Percentiles rank a stretch among this genome's conserved stretches.
phyloP scores from a whole-genome alignment of 2,797 vertebrate species.

The Cephalopachus bancanus region DNA sequence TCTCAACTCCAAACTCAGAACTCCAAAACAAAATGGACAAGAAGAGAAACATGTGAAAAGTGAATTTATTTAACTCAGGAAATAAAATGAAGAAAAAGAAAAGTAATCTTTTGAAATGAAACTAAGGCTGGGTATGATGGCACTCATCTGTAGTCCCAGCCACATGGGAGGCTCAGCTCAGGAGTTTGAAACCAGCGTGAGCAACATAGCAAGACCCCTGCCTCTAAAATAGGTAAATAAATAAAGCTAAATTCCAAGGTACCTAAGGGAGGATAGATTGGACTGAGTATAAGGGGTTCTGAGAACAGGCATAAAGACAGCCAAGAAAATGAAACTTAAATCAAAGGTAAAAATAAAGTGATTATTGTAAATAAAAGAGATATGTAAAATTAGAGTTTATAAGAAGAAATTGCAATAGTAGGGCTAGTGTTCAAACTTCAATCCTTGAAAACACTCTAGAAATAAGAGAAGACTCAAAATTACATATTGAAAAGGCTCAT shows the following conservation, averaged over 20 bases:
- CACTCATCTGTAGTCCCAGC: background rate
- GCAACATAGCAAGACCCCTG: background rate
- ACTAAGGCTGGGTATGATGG: background rate
- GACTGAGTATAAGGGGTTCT: background rate
- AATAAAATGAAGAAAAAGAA: slow-evolving; percentile 34
- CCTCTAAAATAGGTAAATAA: background rate
- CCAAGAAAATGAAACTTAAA: background rate
- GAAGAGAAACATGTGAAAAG: background rate
- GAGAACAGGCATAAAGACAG: slow-evolving; percentile 5
- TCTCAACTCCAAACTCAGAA: slow-evolving; percentile 26
- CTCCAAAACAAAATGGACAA: background rate
- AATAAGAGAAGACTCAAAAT: slow-evolving; percentile 1
- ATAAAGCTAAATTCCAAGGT: slow-evolving; percentile 20
- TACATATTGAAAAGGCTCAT: background rate
- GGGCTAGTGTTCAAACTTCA: slow-evolving; percentile 45
- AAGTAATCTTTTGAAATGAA: slow-evolving; percentile 13
- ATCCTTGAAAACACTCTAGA: slow-evolving; percentile 17
- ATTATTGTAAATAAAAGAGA: background rate
- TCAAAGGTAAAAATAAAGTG: background rate
- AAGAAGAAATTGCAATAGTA: background rate
- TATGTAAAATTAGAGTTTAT: slow-evolving; percentile 27
- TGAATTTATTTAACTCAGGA: slow-evolving; percentile 45
- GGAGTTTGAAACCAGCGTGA: background rate
- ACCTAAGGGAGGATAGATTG: background rate
- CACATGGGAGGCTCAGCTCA: background rate